Conservation (phyloP, 2,113 vertebrate species). For the Halcyon malimbica region DNA sequence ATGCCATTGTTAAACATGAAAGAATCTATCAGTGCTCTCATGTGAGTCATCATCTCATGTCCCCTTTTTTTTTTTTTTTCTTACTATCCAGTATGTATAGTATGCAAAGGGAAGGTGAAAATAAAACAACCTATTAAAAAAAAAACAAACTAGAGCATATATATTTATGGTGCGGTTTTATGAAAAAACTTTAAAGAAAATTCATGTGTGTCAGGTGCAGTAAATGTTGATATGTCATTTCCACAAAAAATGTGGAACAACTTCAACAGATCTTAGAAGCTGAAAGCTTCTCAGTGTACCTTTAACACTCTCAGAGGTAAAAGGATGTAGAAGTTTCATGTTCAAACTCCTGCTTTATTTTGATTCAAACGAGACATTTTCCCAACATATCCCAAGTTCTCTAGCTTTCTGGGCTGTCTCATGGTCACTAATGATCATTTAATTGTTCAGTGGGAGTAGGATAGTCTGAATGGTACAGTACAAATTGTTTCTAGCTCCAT, state of each 20-base stretch:
- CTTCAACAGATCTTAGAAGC: background rate
- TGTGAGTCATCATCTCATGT: too few relatives aligned
- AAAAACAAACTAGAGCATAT: accelerated
- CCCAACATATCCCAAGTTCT: background rate
- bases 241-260: background rate
- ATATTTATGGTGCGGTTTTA: background rate
- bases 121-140: background rate
- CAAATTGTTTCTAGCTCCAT: background rate
- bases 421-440: background rate
- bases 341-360: background rate
- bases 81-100: background rate
- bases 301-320: background rate
- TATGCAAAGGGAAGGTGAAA: background rate
- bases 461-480: background rate
- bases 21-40: background rate
- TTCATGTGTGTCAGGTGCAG: background rate
- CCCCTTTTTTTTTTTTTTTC: background rate
- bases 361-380: background rate
- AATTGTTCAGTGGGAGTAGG: background rate
- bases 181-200: background rate
- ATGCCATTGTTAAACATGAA: background rate
- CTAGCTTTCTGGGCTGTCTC: background rate
- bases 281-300: background rate
- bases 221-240: background rate
- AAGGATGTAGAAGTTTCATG: background rate